phyloP scores from a whole-genome alignment of 2,113 vertebrate species.

The human (Homo sapiens) region DNA sequence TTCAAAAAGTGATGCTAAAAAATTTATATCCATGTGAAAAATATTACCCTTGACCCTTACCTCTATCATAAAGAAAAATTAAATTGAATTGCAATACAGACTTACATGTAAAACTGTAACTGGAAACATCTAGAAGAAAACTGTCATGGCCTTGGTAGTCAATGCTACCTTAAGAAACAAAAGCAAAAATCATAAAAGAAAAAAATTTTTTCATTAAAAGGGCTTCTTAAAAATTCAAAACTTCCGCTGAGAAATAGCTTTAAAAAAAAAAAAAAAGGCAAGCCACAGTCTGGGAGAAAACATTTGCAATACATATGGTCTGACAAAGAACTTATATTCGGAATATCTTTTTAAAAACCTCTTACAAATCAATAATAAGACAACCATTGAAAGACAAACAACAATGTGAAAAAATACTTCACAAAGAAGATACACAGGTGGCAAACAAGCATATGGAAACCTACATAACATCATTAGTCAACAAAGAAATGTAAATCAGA shows the following conservation, averaged over 20 bases:
- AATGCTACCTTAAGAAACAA: not conserved
- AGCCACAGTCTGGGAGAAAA: not conserved
- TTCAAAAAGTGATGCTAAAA: not conserved
- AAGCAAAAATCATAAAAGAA: not conserved
- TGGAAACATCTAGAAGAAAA: not conserved
- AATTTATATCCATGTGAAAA: not conserved
- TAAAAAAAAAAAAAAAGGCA: not conserved
- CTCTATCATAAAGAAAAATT: not conserved
- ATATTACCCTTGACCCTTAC: not conserved
- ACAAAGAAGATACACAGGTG: not conserved
- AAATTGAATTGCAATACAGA: not conserved
- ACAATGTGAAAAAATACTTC: not conserved
- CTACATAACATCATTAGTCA: not conserved
- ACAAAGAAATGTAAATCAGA: not conserved
- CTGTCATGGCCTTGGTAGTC: not conserved
- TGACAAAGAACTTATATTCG: not conserved
- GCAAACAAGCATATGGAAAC: not conserved
- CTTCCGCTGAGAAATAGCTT: too few relatives aligned
- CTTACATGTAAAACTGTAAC: not conserved
- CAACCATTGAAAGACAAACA: not conserved
- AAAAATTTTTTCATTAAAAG: not conserved
- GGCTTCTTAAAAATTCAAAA: not conserved
- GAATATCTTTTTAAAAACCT: not conserved
- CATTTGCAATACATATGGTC: not conserved
- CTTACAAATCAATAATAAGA: not conserved